Conservation (phyloP, 2,888 invertebrate genomes). For the Diaperis boleti region DNA sequence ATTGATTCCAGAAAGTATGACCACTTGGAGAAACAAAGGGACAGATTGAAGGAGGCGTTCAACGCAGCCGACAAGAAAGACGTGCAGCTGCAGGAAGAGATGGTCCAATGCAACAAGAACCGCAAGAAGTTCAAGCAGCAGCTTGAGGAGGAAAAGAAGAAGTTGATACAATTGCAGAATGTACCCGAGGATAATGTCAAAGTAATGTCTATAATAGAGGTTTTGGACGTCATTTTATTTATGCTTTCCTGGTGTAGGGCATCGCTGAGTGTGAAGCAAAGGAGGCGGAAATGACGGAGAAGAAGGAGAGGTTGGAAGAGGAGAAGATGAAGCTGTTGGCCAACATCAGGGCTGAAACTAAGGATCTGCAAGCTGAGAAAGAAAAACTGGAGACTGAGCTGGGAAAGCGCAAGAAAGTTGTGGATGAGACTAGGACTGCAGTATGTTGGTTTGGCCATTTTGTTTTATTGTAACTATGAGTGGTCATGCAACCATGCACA, state of each 20-base stretch:
- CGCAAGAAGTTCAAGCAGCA: slow-evolving; percentile 80
- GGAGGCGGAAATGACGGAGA: slow-evolving; percentile 68
- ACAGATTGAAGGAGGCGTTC: slow-evolving; percentile 72
- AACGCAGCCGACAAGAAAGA: slow-evolving; percentile 76
- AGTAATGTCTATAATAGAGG: slow-evolving; percentile 57
- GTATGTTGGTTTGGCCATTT: too few relatives aligned
- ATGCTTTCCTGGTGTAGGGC: too few relatives aligned
- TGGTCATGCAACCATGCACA: too few relatives aligned
- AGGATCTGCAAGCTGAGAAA: slow-evolving; percentile 78
- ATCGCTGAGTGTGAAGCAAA: slow-evolving; percentile 69
- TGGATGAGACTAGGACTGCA: slow-evolving; percentile 77
- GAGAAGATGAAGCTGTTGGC: slow-evolving; percentile 73
- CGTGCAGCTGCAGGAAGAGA: slow-evolving; percentile 75
- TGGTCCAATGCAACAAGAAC: slow-evolving; percentile 77
- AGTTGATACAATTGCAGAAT: slow-evolving; percentile 74
- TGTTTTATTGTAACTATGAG: too few relatives aligned
- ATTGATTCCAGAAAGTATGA: slow-evolving; percentile 73
- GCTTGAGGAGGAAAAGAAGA: slow-evolving; percentile 75
- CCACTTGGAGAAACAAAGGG: slow-evolving; percentile 70
- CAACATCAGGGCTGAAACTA: slow-evolving; percentile 76
- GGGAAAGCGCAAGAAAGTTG: slow-evolving; percentile 76
- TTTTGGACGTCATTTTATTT: too few relatives aligned
- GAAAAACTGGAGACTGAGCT: slow-evolving; percentile 77
- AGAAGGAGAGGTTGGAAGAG: slow-evolving; percentile 71
- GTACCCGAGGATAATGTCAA: slow-evolving; percentile 81